A percentile compares a stretch with the other conserved stretches of the same genome.
Evolutionary conservation across 2,888 invertebrate species (phyloP).

Genomic region (Yponomeuta plumbellus): DNA sequence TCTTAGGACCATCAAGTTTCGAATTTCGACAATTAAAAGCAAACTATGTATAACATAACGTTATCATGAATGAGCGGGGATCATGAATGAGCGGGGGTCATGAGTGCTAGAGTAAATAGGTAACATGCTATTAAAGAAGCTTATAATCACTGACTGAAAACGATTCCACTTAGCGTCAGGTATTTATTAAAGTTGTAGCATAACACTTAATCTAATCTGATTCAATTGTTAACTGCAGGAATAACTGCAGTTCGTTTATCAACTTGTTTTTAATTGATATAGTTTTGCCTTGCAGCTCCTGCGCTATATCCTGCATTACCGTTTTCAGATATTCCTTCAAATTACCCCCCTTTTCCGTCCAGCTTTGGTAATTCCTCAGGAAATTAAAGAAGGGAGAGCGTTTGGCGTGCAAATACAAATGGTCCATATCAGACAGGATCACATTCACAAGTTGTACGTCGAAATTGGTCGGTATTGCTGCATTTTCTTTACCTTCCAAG

Average conservation of each 20-base stretch:
- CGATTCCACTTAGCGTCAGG: not conserved
- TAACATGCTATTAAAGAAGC: too few species aligned
- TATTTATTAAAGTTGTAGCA: not conserved
- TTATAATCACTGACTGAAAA: too few species aligned
- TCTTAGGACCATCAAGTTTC: too few species aligned
- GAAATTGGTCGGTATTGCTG: not conserved
- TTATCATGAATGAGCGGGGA: too few species aligned
- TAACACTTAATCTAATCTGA: not conserved
- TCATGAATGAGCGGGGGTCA: too few species aligned
- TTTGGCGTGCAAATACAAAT: slow-evolving; percentile 18
- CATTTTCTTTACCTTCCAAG: not conserved
- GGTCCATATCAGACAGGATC: slow-evolving; percentile 23
- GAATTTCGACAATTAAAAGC: too few species aligned
- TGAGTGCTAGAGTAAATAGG: too few species aligned
- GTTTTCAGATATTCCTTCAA: not conserved
- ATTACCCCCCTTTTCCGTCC: slow-evolving; percentile 9
- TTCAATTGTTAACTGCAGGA: slow-evolving; percentile 17
- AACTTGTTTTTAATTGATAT: slow-evolving; percentile 9
- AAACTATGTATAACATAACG: too few species aligned
- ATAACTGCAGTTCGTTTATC: slow-evolving; percentile 14
- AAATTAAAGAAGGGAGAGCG: slow-evolving; percentile 19
- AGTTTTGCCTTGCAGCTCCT: slow-evolving; percentile 10
- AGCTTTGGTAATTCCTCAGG: slow-evolving; percentile 12
- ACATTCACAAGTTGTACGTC: slow-evolving; percentile 11
- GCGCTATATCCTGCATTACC: slow-evolving; percentile 12